Conservation (phyloP, 1,140 invertebrate genomes). For the Philaenus spumarius region DNA sequence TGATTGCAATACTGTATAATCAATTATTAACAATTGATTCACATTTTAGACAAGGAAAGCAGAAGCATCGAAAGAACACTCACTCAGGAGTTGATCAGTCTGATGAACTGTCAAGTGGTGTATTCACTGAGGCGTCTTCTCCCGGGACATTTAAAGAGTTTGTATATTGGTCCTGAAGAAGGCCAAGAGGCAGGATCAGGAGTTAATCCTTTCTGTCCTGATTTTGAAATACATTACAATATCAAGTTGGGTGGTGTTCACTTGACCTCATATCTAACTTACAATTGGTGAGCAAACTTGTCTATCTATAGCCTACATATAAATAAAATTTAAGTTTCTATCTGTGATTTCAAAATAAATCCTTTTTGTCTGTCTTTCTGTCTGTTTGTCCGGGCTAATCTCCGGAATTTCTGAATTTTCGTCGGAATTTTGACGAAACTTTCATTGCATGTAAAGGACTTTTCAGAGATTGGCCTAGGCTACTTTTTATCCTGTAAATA, state of each 20-base stretch:
- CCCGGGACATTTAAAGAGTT: constrained; percentile 74
- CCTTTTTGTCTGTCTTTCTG: too few species aligned
- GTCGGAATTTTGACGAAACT: too few species aligned
- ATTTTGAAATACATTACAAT: constrained; percentile 52
- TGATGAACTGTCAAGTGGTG: constrained; percentile 67
- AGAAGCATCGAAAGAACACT: constrained; percentile 47
- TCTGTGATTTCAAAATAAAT: too few species aligned
- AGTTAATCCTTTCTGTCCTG: constrained; percentile 62
- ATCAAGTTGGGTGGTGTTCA: constrained; percentile 74
- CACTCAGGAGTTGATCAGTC: constrained; percentile 63
- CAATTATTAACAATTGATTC: neutral
- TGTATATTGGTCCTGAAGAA: constrained; percentile 51
- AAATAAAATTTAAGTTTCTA: too few species aligned
- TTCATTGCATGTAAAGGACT: too few species aligned
- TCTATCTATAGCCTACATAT: constrained; percentile 21
- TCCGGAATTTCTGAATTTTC: too few species aligned
- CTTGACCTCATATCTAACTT: constrained; percentile 77
- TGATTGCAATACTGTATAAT: neutral
- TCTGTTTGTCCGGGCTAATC: too few species aligned
- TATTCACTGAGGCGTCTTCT: constrained; percentile 79
- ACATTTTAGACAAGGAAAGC: constrained; percentile 29
- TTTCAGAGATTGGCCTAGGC: too few species aligned
- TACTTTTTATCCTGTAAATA: too few species aligned
- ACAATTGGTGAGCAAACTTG: constrained; percentile 62
- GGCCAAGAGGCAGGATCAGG: constrained; percentile 37